Evolutionary conservation across 2,888 invertebrate species (phyloP).

Genomic region (Drosophila siamana): DNA sequence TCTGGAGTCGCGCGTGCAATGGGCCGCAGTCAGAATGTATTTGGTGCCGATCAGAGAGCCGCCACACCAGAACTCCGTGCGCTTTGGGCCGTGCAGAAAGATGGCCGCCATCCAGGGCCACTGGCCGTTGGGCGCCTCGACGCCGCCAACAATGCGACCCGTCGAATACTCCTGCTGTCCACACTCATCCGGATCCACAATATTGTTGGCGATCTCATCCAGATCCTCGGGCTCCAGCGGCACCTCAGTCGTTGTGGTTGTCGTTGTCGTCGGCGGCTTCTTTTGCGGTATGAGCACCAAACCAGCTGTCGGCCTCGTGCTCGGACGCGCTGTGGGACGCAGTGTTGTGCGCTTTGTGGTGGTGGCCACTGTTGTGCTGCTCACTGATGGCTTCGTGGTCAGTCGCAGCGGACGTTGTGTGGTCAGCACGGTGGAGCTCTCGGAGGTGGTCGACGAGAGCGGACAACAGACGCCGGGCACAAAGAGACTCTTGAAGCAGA

Average conservation of each 20-base stretch:
- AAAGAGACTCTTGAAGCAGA: conserved; percentile 96
- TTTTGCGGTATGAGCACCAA: conserved; percentile 83
- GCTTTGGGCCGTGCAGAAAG: conserved; percentile 93
- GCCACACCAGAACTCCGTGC: conserved; percentile 97
- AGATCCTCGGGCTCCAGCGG: conserved; percentile 74
- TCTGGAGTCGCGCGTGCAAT: conserved; percentile 95
- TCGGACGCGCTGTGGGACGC: conserved; percentile 63
- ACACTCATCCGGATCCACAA: conserved; percentile 88
- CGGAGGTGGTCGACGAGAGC: conserved; percentile 53
- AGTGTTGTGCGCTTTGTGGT: conserved; percentile 82
- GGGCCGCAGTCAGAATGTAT: conserved; percentile 94
- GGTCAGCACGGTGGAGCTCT: conserved; percentile 80
- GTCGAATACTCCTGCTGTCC: conserved; percentile 93
- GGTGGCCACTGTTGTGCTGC: conserved; percentile 79
- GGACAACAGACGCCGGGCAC: conserved; percentile 97
- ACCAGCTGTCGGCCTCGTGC: conserved; percentile 74
- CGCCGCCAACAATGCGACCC: conserved; percentile 96
- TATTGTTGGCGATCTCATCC: conserved; percentile 74
- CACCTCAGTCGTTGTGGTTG: conserved; percentile 86
- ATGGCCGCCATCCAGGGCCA: conserved; percentile 99
- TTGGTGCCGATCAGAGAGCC: conserved; percentile 93
- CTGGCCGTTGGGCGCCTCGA: conserved; percentile 92
- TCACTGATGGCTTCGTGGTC: conserved; percentile 79
- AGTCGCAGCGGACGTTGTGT: conserved; percentile 82
- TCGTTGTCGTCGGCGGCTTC: conserved; percentile 86